Base-by-base conservation (phyloP, 2,888 invertebrate species). In the Plemyria rubiginata region DNA sequence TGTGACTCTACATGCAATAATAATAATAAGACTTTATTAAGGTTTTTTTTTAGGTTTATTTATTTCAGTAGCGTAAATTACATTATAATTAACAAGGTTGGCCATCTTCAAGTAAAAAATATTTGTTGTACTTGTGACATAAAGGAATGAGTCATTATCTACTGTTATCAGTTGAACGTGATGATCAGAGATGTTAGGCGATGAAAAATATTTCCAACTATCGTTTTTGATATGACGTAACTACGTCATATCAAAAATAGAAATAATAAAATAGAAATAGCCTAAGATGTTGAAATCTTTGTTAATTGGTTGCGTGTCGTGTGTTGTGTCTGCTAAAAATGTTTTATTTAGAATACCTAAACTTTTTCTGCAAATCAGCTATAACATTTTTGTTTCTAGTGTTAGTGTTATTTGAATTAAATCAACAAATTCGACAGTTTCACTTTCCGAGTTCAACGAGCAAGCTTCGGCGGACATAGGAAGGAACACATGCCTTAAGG, bases 171-270 rank as follows among this genome's bases (percentile, higher is more conserved):
- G 75, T 68, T 75, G 72, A 75, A 86, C 82, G 84, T 85, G 85
- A 87, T 85, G 85, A 87, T 88, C 79, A 78, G 88, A 80, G 82
- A 79, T 82, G 83, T 84, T 86, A 84, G 49, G 36, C n/a, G 15
- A n/a, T 53, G 29, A 48, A 59, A 41, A 54, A 38, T 36, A 59
- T 8, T 13, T 41, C 51, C 46, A 46, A 59, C 50, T 54, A 38
- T 40, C 12, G 49, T 45, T 54, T 28, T 49, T 32, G 9, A 15
- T 57, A 53, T 48, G 46, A 63, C 59, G 54, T 59, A 46, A 58
- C 15, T 32, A 13, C n/a, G 13, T n/a, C n/a, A n/a, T n/a, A n/a
- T n/a, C n/a, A n/a, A n/a, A n/a, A n/a, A n/a, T n/a, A n/a, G n/a
- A n/a, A n/a, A n/a, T n/a, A n/a, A n/a, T n/a, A n/a, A n/a, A n/a